Conservation (phyloP, 2,113 vertebrate genomes). For the Echinops telfairi region DNA sequence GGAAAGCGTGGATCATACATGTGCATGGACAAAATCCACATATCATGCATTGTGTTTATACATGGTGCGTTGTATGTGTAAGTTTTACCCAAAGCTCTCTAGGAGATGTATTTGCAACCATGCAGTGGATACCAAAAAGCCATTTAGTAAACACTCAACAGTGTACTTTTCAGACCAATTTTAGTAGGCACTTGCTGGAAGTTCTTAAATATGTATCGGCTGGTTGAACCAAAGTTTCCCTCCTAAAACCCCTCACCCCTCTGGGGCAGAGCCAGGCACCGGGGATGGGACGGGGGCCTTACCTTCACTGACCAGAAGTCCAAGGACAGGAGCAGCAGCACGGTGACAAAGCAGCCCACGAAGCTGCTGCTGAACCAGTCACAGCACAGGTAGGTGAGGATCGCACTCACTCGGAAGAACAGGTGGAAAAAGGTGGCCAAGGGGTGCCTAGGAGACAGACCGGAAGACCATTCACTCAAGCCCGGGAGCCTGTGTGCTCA, state of each 20-base stretch:
- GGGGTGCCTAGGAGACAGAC: constrained; percentile 89
- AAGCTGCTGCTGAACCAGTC: constrained; percentile 95
- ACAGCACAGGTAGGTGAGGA: constrained; percentile 90
- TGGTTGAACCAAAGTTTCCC: neutral
- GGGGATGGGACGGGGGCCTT: constrained; percentile 65
- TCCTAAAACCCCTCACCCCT: neutral
- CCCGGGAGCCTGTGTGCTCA: too few species aligned
- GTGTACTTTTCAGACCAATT: neutral
- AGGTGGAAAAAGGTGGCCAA: constrained; percentile 95
- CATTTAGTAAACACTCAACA: neutral
- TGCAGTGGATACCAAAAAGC: neutral
- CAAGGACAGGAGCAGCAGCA: constrained; percentile 94
- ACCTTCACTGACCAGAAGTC: constrained; percentile 99
- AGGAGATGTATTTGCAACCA: fast-evolving
- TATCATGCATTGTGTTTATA: too few species aligned
- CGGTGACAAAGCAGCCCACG: constrained; percentile 92
- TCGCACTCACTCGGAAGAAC: constrained; percentile 94
- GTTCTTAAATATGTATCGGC: neutral
- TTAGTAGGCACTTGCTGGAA: neutral
- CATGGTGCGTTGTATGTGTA: neutral
- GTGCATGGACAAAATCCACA: too few species aligned
- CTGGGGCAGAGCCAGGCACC: neutral
- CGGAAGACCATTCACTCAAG: neutral
- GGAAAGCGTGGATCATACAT: too few species aligned
- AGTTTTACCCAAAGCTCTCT: neutral